Conservation (phyloP, 2,113 vertebrate species). For the Hemiscyllium ocellatum region DNA sequence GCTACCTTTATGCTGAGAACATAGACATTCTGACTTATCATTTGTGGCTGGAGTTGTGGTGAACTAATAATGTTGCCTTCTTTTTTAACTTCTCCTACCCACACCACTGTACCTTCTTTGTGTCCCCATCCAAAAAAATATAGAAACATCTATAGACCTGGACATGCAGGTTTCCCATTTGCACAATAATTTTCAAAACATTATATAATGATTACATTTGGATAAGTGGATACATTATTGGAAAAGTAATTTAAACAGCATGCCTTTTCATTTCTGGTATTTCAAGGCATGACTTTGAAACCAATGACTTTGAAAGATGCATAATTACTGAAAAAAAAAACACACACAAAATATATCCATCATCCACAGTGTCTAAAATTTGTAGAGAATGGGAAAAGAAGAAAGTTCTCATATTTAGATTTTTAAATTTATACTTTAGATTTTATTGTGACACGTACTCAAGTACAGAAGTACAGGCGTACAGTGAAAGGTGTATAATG, state of each 20-base stretch:
- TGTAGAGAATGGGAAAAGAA: not conserved
- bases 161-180: not conserved
- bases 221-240: not conserved
- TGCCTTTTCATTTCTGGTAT: not conserved
- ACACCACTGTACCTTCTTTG: not conserved
- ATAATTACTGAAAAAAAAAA: not conserved
- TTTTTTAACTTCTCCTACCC: not conserved
- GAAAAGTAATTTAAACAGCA: not conserved
- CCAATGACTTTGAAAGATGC: not conserved
- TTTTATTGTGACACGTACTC: no score
- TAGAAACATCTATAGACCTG: not conserved
- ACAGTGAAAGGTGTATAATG: no score
- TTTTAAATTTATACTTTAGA: no score
- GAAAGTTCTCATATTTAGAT: not conserved
- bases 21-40: not conserved
- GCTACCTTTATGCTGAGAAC: not conserved
- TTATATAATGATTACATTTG: not conserved
- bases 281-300: not conserved
- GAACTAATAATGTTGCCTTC: not conserved
- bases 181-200: not conserved
- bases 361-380: not conserved
- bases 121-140: not conserved
- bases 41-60: not conserved
- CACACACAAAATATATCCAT: not conserved
- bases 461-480: no score